These are phyloP conservation scores for Acheta domesticus DNA, from an alignment of 2,888 invertebrate genomes.

Conservation along the genomic window DNA sequence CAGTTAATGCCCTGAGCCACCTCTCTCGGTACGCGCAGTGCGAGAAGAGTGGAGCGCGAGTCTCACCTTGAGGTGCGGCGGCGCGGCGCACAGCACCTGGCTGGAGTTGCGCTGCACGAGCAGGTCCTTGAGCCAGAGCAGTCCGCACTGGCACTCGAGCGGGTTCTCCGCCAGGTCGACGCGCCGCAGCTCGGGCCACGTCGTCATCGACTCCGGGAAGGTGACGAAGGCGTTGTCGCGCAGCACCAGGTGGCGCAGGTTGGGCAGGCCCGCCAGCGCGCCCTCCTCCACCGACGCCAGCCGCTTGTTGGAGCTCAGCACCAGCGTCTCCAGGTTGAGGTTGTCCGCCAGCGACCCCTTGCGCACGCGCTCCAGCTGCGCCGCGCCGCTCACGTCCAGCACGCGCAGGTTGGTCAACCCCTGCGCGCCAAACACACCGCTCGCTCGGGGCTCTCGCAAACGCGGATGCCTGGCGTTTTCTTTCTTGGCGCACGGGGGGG, in stretches of 20 bases:
- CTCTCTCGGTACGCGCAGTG: no score
- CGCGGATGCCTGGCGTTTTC: no score
- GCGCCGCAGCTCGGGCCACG: conserved; percentile 71
- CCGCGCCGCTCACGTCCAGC: conserved; percentile 75
- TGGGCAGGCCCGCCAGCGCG: conserved; percentile 72
- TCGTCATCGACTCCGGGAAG: conserved; percentile 73
- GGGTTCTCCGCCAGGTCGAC: conserved; percentile 81
- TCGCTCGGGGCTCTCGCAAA: no score
- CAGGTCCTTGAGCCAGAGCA: conserved; percentile 75
- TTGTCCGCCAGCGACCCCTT: conserved; percentile 77
- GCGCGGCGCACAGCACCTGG: conserved; percentile 59
- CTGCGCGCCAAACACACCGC: neutral
- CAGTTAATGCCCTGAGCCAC: no score
- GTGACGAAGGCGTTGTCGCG: conserved; percentile 74
- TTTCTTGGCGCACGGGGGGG: no score
- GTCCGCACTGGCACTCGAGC: conserved; percentile 72
- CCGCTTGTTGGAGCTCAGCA: conserved; percentile 73
- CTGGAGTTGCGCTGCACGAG: conserved; percentile 66
- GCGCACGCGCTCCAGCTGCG: conserved; percentile 67
- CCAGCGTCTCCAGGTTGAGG: conserved; percentile 73
- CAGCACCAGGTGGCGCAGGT: conserved; percentile 70
- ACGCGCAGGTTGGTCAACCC: conserved; percentile 73
- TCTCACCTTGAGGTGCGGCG: conserved; percentile 61
- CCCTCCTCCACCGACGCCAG: conserved; percentile 70
- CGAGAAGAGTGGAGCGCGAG: no score